Evolutionary conservation across 35 echinoderm and acorn worm species (phyloP), one percentile per base, ranked within the genome.

Genomic region (Patiria miniata): DNA sequence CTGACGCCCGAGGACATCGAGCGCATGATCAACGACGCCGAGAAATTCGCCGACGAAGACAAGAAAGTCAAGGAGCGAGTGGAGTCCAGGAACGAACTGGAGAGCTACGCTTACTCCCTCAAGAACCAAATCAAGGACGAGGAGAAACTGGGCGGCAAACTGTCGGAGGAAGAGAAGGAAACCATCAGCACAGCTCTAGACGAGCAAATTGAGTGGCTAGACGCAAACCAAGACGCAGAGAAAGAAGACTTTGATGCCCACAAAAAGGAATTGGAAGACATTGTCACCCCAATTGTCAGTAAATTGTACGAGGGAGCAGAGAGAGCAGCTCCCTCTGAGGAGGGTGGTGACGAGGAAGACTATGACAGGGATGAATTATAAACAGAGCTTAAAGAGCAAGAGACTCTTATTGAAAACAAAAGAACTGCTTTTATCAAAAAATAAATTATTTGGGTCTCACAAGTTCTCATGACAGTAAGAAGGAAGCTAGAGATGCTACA

Each of bases 231-330:
- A 83, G 95, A 98, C 86, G 95, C 95, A 53, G 95, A 98, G 50
- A 98, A 87, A 47, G 92, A 94, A 87, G 95, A 98, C 5, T 98
- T 79, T 83, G 65, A 94, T 84, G 86, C 90, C 68, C 95, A 98
- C 88, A 98, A 98, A 89, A 98, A 98, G 81, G 91, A 91, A 91
- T 84, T 98, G 59, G 95, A 98, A 94, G 95, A 87, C 32, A 83
- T 94, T 40, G 92, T 91, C 8, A 76, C 87, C 81, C 91, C 95
- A 33, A 98, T 98, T 80, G 85, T 98, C 61, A 86, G 86, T 86
- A 98, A 98, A 93, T 88, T 98, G 69, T 98, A 98, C 51, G 95
- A 98, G 23, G 88, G 92, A 19, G 95, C 95, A 22, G 95, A 88
- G 9, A 91, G 95, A 0, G 65, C 73, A 7, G 65, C 86, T 37